Evolutionary conservation across 2,113 vertebrate species (phyloP), one percentile per base, ranked within the genome.

Genomic region (Drymodes brunneopygia): DNA sequence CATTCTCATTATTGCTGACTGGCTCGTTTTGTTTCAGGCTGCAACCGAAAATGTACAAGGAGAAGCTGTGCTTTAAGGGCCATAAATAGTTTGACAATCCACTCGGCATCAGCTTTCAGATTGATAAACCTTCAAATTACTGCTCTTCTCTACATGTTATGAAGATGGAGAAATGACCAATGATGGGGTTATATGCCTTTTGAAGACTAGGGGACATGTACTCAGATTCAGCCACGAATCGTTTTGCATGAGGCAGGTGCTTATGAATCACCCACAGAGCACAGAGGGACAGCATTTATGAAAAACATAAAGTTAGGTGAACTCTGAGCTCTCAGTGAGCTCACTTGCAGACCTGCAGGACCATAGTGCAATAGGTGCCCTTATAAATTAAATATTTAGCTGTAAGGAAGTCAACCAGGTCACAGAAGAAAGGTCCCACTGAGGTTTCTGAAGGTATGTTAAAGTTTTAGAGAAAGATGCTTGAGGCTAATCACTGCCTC

Each of bases 401-500:
- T 47, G 29, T 24, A 86, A 69, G n/a, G 25, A 48, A 88, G 36
- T 50, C 77, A 65, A 3, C 4, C 11, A 35, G 66, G 12, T 80
- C 60, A 62, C 4, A 35, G 58, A 50, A 91, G 31, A 84, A 72
- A 80, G 15, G 21, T 72, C 70, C 15, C 9, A 31, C 31, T 88
- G 29, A 61, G 56, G 17, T 42, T 74, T 94, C 54, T 54, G 77
- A 91, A 95, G 73, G 51, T 64, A 94, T 74, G 48, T 47, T 51
- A 22, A 51, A 78, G 42, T 56, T 79, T 86, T 23, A 35, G 92
- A 85, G 65, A 90, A 92, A 84, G 47, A 16, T 81, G 69, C 81
- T 88, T 90, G 64, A 93, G 92, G 71, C 82, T 86, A 79, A 96
- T 81, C 79, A 67, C 65, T 92, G 44, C 57, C 96, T 92, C 85